phyloP scores from a whole-genome alignment of 1,140 invertebrate genomes.

The Reticulitermes speratus region DNA sequence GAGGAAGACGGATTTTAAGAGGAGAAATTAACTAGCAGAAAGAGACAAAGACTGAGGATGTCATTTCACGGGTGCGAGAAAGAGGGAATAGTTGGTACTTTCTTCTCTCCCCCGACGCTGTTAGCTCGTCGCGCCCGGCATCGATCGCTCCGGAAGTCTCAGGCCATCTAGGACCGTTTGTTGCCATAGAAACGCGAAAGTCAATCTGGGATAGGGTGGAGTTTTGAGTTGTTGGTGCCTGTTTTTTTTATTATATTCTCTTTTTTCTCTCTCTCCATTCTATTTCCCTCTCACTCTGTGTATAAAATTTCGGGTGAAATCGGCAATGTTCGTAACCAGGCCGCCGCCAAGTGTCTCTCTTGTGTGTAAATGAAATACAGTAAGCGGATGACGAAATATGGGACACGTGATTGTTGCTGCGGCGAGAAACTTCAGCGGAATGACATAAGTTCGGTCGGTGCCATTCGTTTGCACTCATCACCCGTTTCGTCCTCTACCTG shows the following conservation, averaged over 20 bases:
- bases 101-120: background rate
- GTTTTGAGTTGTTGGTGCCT: slow-evolving; percentile 15
- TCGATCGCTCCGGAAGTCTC: slow-evolving; percentile 9
- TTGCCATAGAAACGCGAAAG: slow-evolving; percentile 15
- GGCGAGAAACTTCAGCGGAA: background rate
- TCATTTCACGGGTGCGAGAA: too few relatives aligned
- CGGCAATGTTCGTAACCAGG: slow-evolving; percentile 5
- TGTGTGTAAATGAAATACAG: background rate
- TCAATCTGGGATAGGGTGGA: slow-evolving; percentile 17
- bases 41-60: too few relatives aligned
- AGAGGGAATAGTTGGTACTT: background rate
- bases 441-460: background rate
- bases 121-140: background rate
- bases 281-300: background rate
- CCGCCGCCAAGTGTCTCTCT: background rate
- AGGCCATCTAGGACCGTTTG: slow-evolving; percentile 8
- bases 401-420: background rate
- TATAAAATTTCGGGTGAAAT: background rate
- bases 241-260: background rate
- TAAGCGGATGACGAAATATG: background rate
- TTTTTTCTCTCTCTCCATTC: background rate
- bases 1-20: background rate
- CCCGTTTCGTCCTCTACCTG: too few relatives aligned
- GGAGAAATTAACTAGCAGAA: background rate
- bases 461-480: too few relatives aligned